These are phyloP conservation scores for Calypte anna DNA, from an alignment of 2,113 vertebrate genomes.

Conservation along the genomic window DNA sequence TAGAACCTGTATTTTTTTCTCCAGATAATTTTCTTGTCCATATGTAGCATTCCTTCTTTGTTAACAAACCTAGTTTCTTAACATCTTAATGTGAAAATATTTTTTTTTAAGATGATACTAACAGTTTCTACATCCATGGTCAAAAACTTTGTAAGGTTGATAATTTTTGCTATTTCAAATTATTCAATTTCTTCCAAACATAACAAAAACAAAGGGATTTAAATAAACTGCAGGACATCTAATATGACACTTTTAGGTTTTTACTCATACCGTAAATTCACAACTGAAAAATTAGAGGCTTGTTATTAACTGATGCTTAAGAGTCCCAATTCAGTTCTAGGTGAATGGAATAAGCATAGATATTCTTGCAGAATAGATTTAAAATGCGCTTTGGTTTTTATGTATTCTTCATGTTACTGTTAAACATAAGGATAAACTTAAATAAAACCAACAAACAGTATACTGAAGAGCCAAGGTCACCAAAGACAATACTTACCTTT, in stretches of 20 bases:
- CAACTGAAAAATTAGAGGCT: background rate
- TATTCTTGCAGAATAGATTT: background rate
- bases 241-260: background rate
- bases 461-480: background rate
- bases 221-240: background rate
- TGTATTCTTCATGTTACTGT: background rate
- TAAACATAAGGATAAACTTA: background rate
- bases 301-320: background rate
- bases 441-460: background rate
- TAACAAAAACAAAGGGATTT: background rate
- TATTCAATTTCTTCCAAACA: background rate
- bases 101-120: background rate
- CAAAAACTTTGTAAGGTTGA: background rate
- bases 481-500: slow-evolving; percentile 83
- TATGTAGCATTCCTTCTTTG: background rate
- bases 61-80: background rate
- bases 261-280: background rate
- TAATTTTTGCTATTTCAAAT: background rate
- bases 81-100: background rate
- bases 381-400: background rate
- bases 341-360: background rate
- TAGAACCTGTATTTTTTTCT: background rate
- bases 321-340: background rate
- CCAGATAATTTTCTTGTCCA: background rate
- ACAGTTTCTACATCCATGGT: background rate